Evolutionary conservation across 2,888 invertebrate genomes (phyloP), one percentile per base, ranked within the genome.

Genomic region (Hesperia comma): DNA sequence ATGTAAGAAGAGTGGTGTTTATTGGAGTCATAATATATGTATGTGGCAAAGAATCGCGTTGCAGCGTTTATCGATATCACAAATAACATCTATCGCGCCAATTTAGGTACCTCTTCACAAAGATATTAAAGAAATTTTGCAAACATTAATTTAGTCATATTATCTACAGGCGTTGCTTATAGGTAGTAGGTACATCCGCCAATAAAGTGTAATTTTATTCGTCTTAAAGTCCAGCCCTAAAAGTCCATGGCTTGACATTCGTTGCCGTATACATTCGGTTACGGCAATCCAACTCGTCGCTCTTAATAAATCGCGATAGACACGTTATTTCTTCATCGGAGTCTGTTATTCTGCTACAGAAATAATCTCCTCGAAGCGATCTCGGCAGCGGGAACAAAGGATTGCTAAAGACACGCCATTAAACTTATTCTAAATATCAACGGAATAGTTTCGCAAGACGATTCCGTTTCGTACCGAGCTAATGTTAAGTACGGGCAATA

Each of bases 401-500:
- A 79, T 81, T 79, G 75, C 77, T 71, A 73, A 75, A 75, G 70
- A 75, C 15, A 54, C 14, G 69, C 71, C 73, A 75, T 75, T 77
- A 74, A 80, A 81, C 77, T 78, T 79, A 78, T 76, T 76, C 75
- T 77, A 80, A 84, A 84, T 84, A 84, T 81, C 82, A 82, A 69
- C 69, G 61, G 58, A 58, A 33, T 10, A 54, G 63, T 79, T 77
- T 74, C 75, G 76, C 75, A 78, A 79, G 67, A 54, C 54, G 54
- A 32, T 54, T 33, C 54, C 15, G 33, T 33, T 54, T 33, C 54
- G 54, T 33, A 33, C 54, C 10, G 15, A 15, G 54, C 33, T 54
- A 33, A 33, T 33, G 33, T 54, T 54, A 33, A 33, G 33, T 33
- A 17, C 17, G 54, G 33, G 54, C 33, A 7, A 33, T 33, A 54